Conservation (phyloP, 1,140 invertebrate genomes). For the Proales similis region DNA sequence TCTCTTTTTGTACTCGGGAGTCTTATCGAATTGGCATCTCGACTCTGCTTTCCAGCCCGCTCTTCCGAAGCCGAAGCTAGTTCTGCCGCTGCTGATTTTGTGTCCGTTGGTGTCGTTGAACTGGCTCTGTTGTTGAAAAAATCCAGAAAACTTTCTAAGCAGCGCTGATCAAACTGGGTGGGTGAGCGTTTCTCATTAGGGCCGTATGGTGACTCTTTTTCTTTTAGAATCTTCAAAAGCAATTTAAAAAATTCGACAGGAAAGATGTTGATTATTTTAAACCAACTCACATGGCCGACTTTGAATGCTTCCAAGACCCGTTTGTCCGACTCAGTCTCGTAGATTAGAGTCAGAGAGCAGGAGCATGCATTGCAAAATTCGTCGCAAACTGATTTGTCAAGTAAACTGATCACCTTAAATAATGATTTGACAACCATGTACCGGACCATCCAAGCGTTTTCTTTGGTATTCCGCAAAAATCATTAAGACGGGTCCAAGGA, state of each 20-base stretch:
- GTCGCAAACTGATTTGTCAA: conserved; percentile 42
- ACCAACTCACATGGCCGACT: conserved; percentile 48
- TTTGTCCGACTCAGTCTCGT: conserved; percentile 46
- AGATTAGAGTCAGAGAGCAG: conserved; percentile 45
- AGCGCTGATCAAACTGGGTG: neutral
- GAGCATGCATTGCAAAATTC: conserved; percentile 48
- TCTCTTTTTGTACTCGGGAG: neutral
- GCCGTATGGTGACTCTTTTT: neutral
- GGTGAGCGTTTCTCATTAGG: neutral
- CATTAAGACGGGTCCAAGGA: too few relatives aligned
- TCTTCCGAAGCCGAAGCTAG: too few relatives aligned
- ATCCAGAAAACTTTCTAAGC: neutral
- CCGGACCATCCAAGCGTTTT: conserved; percentile 51
- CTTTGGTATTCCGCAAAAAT: conserved; percentile 46
- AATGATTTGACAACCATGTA: conserved; percentile 50
- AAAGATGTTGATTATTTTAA: too few relatives aligned
- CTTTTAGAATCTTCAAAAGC: conserved; percentile 35
- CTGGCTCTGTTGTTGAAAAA: neutral
- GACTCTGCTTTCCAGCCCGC: neutral
- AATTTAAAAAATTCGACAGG: too few relatives aligned
- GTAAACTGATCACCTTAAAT: conserved; percentile 46
- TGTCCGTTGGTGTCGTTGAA: neutral
- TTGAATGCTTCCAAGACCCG: conserved; percentile 49
- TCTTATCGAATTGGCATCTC: neutral
- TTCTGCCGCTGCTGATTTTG: neutral